A percentile compares a stretch with the other conserved stretches of the same genome.
Evolutionary conservation across 2,113 vertebrate genomes (phyloP).

Genomic region (Cygnus buccinator): DNA sequence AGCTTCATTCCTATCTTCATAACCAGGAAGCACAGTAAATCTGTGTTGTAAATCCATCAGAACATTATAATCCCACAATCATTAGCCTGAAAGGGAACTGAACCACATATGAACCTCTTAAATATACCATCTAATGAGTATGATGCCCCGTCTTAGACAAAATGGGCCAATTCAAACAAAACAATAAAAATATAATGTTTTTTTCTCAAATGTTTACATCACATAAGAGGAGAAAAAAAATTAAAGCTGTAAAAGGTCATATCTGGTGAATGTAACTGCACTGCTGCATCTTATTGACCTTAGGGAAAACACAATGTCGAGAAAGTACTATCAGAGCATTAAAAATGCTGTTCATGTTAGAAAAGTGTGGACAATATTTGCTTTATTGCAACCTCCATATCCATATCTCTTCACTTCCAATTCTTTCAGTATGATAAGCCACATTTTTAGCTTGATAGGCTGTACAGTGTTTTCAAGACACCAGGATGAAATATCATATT

Average conservation of each 20-base stretch:
- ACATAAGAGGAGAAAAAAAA: not conserved
- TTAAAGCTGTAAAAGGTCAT: not conserved
- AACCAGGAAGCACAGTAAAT: not conserved
- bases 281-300: conserved; percentile 12
- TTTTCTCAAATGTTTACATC: not conserved
- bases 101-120: not conserved
- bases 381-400: not conserved
- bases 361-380: not conserved
- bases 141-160: not conserved
- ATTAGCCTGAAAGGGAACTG: not conserved
- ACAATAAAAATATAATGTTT: not conserved
- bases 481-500: not conserved
- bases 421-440: not conserved
- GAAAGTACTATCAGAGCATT: not conserved
- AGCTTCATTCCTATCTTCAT: not conserved
- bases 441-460: not conserved
- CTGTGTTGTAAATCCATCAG: not conserved
- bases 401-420: not conserved
- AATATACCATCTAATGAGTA: not conserved
- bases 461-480: not conserved
- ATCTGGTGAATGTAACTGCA: conserved; percentile 4
- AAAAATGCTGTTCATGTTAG: not conserved
- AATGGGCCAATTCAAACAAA: not conserved
- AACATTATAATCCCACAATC: not conserved
- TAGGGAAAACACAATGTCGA: not conserved